Evolutionary conservation across 2,888 invertebrate genomes (phyloP), one percentile per base, ranked within the genome.

Genomic region (Erynnis tages): DNA sequence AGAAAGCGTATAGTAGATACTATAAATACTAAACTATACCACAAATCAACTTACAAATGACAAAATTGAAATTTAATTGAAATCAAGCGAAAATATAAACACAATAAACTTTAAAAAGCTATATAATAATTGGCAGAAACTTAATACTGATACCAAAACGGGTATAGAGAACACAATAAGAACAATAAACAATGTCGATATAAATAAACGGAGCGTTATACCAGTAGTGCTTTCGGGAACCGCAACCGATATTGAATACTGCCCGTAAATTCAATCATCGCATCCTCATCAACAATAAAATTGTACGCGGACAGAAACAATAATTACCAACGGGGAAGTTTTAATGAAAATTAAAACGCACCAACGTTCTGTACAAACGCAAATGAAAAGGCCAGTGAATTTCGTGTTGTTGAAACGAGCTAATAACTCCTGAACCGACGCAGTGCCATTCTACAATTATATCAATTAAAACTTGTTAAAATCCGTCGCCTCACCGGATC

Each of bases 321-420:
- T 53, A 53, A 53, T 53, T 45, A 53, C 45, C 44, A 53, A 37
- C 32, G 45, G 37, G 10, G 38, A 44, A 53, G 38, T 53, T 53
- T 53, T 53, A 53, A 53, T 53, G 52, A 53, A 53, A 53, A 53
- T 53, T 53, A 53, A 53, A 53, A 53, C 32, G 45, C 45, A 53
- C 37, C 45, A 45, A 53, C 30, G 38, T 45, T 38, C 52, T 21
- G 11, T 37, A 44, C 44, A 30, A 44, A 52, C 44, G 30, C 38
- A 32, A 45, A 53, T 45, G 41, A 53, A 45, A 45, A 45, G 52
- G 37, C 45, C 45, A 38, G 44, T 23, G 38, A 53, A 38, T 53
- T 38, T 38, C 44, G 38, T 53, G 52, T 53, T 53, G 32, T 45
- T 53, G 14, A 30, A 53, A 52, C 52, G 25, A 32, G 38, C 44